Conservation (phyloP, 1,140 invertebrate species). For the Drosophila nikananu region DNA sequence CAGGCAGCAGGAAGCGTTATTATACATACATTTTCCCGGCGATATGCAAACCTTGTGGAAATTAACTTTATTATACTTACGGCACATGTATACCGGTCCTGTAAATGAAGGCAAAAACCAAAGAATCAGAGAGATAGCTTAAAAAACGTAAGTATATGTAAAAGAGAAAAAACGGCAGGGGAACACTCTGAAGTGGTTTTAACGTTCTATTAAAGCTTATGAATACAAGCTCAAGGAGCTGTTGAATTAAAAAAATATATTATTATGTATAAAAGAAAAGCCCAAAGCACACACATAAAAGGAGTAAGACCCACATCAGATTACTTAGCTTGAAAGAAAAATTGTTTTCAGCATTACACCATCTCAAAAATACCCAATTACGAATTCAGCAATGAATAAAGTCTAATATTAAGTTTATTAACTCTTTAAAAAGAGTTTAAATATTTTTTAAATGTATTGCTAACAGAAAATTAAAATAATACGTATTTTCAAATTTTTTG, state of each 20-base stretch:
- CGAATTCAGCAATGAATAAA: neutral
- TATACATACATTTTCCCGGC: slow-evolving; percentile 23
- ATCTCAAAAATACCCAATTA: neutral
- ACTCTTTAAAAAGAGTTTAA: neutral
- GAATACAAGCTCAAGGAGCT: neutral
- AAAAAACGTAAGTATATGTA: neutral
- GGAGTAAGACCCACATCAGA: neutral
- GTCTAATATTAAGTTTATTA: neutral
- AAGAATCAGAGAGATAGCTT: slow-evolving; percentile 9
- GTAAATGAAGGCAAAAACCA: slow-evolving; percentile 1
- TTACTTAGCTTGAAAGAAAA: neutral
- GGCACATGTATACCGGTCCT: slow-evolving; percentile 14
- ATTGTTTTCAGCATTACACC: neutral
- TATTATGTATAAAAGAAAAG: neutral
- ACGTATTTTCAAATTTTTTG: neutral
- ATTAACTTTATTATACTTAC: slow-evolving; percentile 34
- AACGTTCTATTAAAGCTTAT: neutral
- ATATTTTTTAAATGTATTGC: neutral
- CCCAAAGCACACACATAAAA: neutral
- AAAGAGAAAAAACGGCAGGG: neutral
- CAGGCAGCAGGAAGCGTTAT: slow-evolving; percentile 17
- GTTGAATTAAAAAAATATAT: neutral
- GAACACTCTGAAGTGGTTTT: neutral
- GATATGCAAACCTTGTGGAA: slow-evolving; percentile 20
- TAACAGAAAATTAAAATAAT: neutral